Percentiles rank a stretch among this genome's conserved stretches.
Evolutionary conservation across 1,140 invertebrate genomes (phyloP).

Genomic region (Aphelenchoides avenae): DNA sequence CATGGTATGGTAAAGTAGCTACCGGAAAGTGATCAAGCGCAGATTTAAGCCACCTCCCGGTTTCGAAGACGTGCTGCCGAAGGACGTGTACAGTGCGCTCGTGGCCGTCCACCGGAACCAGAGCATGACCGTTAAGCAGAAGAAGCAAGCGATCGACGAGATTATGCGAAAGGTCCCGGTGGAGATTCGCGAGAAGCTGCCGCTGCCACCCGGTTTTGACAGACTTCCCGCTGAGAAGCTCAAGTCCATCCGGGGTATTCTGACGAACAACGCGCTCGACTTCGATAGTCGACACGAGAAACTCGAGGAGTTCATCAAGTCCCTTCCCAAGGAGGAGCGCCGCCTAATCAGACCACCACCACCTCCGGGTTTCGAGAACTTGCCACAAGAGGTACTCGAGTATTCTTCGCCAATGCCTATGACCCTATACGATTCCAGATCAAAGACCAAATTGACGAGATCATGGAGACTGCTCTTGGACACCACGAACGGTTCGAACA

Average conservation of each 20-base stretch:
- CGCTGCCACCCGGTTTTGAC: slow-evolving; percentile 32
- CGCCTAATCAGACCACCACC: slow-evolving; percentile 22
- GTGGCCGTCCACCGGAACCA: slow-evolving; percentile 18
- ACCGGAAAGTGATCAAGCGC: background rate
- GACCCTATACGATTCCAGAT: slow-evolving; percentile 8
- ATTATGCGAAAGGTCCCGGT: slow-evolving; percentile 23
- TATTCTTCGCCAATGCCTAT: slow-evolving; percentile 5
- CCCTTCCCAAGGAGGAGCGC: slow-evolving; percentile 15
- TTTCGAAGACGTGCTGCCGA: slow-evolving; percentile 32
- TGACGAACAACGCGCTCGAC: slow-evolving; percentile 16
- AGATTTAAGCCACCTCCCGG: slow-evolving; percentile 34
- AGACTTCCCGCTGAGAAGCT: slow-evolving; percentile 24
- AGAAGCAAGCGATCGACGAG: slow-evolving; percentile 28
- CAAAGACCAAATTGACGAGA: slow-evolving; percentile 22
- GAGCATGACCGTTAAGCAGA: slow-evolving; percentile 23
- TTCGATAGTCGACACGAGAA: slow-evolving; percentile 14
- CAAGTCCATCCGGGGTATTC: slow-evolving; percentile 24
- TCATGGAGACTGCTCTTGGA: slow-evolving; percentile 23
- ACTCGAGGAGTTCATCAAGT: slow-evolving; percentile 27
- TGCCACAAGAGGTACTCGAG: slow-evolving; percentile 16
- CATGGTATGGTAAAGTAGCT: slow-evolving; percentile 11
- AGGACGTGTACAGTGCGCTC: slow-evolving; percentile 26
- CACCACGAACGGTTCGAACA: slow-evolving; percentile 20
- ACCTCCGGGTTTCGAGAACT: slow-evolving; percentile 18
- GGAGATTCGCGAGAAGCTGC: slow-evolving; percentile 33